A percentile compares a stretch with the other conserved stretches of the same genome.
phyloP scores from a whole-genome alignment of 2,113 vertebrate species.

The Psittacus erithacus region DNA sequence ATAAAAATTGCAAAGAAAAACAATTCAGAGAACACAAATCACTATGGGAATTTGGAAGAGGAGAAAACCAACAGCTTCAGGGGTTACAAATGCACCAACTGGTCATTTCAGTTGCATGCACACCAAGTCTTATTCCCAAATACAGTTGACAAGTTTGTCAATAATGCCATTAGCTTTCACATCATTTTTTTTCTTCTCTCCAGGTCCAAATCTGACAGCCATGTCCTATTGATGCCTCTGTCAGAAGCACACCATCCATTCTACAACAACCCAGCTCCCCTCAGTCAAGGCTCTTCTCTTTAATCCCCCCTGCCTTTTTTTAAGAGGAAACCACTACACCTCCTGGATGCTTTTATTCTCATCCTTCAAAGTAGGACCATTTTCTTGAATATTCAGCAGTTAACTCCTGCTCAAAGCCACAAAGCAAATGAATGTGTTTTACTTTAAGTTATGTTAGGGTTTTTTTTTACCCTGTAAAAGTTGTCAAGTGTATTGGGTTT shows the following conservation, averaged over 20 bases:
- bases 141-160: background rate
- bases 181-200: background rate
- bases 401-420: background rate
- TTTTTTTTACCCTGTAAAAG: background rate
- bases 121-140: background rate
- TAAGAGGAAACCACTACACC: background rate
- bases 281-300: background rate
- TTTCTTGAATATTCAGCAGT: background rate
- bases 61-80: constrained; percentile 21
- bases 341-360: background rate
- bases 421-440: background rate
- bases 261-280: background rate
- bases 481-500: background rate
- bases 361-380: background rate
- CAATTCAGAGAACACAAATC: constrained; percentile 61
- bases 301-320: accelerated
- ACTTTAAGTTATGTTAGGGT: background rate
- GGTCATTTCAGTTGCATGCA: constrained; percentile 29
- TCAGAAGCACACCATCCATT: background rate
- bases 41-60: constrained; percentile 42
- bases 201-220: background rate
- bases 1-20: constrained; percentile 56
- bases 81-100: constrained; percentile 44
- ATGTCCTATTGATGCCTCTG: background rate
- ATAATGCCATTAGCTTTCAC: background rate